phyloP scores from a whole-genome alignment of 2,888 invertebrate genomes.

The Imbricaverruca yamaguchii region DNA sequence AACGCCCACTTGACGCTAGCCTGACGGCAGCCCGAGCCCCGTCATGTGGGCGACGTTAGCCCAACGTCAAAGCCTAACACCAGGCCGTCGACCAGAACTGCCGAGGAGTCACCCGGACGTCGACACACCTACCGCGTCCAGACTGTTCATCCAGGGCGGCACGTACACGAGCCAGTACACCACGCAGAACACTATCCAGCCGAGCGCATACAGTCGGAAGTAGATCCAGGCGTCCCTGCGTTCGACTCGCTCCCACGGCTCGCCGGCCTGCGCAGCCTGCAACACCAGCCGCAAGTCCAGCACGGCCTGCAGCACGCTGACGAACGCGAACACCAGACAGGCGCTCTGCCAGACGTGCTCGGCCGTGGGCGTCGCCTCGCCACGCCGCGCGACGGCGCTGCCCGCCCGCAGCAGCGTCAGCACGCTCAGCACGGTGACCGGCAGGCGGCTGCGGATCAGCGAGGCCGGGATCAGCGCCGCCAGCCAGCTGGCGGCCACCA shows the following conservation, averaged over 20 bases:
- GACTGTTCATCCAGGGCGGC: background rate
- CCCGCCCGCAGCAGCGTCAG: slow-evolving; percentile 8
- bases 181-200: background rate
- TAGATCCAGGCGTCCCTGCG: background rate
- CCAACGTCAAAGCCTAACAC: too few relatives aligned
- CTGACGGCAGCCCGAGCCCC: too few relatives aligned
- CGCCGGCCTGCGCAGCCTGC: background rate
- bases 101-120: too few relatives aligned
- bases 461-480: slow-evolving; percentile 11
- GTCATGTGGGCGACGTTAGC: too few relatives aligned
- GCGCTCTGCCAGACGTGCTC: background rate
- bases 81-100: too few relatives aligned
- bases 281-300: slow-evolving; percentile 1
- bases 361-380: background rate
- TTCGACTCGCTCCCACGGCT: background rate
- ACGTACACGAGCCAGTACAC: background rate
- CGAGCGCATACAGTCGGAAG: background rate
- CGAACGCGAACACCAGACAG: background rate
- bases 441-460: slow-evolving; percentile 21
- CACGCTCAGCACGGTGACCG: background rate
- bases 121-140: background rate
- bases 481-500: slow-evolving; percentile 7
- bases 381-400: background rate
- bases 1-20: too few relatives aligned
- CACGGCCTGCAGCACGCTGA: slow-evolving; percentile 10